Conservation (phyloP, 2,888 invertebrate genomes). For the Diaperis boleti region DNA sequence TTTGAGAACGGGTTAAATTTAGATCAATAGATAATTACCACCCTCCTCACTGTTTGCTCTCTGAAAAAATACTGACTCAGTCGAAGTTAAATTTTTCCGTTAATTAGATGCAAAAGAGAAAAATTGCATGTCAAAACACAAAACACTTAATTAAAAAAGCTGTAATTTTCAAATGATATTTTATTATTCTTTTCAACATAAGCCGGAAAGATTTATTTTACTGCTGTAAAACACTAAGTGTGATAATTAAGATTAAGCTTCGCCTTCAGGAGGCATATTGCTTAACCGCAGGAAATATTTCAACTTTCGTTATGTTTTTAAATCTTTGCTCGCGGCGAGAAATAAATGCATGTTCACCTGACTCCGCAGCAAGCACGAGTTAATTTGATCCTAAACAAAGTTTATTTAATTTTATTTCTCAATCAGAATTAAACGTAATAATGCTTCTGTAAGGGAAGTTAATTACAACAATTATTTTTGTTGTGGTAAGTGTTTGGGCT, state of each 20-base stretch:
- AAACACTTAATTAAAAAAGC: constrained; percentile 35
- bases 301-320: constrained; percentile 23
- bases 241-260: constrained; percentile 46
- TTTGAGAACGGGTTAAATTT: constrained; percentile 28
- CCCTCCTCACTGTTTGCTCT: constrained; percentile 14
- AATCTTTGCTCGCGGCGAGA: constrained; percentile 22
- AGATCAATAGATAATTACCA: constrained; percentile 37
- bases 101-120: constrained; percentile 24
- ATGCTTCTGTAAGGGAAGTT: no score
- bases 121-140: constrained; percentile 31
- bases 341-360: constrained; percentile 1
- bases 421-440: no score
- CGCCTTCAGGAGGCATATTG: constrained; percentile 37
- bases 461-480: no score
- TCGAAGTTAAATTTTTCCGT: constrained; percentile 26
- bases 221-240: constrained; percentile 40
- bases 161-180: constrained; percentile 33
- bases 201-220: constrained; percentile 30
- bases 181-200: constrained; percentile 36
- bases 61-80: neutral
- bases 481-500: no score
- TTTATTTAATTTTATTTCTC: neutral
- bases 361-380: neutral
- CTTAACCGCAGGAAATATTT: constrained; percentile 25
- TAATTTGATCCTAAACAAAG: neutral